Evolutionary conservation across 2,113 vertebrate species (phyloP).

Genomic region (Herpailurus yagouaroundi): DNA sequence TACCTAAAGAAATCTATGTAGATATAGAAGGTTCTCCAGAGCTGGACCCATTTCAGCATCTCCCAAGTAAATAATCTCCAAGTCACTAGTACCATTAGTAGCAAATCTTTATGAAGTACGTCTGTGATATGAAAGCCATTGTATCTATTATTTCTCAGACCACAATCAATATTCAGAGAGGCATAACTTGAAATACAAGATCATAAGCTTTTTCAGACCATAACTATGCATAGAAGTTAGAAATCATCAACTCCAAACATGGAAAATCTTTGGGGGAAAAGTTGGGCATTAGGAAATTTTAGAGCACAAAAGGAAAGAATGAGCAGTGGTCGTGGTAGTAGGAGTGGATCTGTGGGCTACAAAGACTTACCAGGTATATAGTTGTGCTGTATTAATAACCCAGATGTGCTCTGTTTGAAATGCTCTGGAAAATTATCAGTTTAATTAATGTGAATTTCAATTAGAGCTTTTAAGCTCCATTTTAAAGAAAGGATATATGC

Average conservation of each 20-base stretch:
- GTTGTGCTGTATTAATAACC: not conserved
- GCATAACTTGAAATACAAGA: not conserved
- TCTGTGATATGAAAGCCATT: not conserved
- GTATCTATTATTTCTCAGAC: not conserved
- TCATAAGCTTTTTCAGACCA: not conserved
- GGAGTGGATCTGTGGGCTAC: not conserved
- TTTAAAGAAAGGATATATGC: not conserved
- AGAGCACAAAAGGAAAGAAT: not conserved
- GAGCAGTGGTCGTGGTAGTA: rapidly evolving
- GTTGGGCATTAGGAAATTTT: not conserved
- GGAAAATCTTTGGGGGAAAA: not conserved
- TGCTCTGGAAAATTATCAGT: not conserved
- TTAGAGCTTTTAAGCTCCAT: not conserved
- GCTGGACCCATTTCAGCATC: not conserved
- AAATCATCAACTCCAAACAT: not conserved
- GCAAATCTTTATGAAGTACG: not conserved
- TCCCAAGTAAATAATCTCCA: not conserved
- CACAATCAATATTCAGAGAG: not conserved
- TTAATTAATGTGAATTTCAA: not conserved
- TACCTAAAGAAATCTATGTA: not conserved
- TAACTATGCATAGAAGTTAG: not conserved
- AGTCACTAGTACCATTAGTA: not conserved
- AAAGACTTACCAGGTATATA: not conserved
- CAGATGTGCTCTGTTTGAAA: not conserved
- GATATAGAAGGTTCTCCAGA: not conserved